Evolutionary conservation across 1,140 invertebrate species (phyloP).

Genomic region (Cydia strobilella): DNA sequence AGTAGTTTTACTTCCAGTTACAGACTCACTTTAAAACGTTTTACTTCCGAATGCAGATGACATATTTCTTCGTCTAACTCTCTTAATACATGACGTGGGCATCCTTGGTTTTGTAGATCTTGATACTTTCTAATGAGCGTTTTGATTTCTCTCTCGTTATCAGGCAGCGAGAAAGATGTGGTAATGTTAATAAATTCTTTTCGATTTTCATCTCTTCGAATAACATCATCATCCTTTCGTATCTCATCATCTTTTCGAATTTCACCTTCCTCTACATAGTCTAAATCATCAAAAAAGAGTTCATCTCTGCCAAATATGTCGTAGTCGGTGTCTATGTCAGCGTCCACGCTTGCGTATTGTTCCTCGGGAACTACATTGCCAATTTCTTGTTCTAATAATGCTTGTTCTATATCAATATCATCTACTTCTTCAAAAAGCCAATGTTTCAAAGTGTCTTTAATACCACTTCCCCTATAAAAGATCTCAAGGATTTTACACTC

Average conservation of each 20-base stretch:
- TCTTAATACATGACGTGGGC: background rate
- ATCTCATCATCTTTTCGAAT: no score
- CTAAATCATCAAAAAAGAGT: conserved; percentile 47
- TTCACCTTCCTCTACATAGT: no score
- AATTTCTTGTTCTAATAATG: conserved; percentile 33
- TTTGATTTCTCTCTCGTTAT: conserved; percentile 35
- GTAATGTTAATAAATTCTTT: background rate
- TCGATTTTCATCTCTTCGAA: background rate
- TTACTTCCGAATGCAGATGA: conserved; percentile 36
- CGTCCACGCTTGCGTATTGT: background rate
- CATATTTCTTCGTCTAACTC: conserved; percentile 26
- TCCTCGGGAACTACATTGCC: conserved; percentile 27
- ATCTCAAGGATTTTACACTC: conserved; percentile 34
- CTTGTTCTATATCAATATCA: conserved; percentile 38
- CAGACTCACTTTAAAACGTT: conserved; percentile 40
- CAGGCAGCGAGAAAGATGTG: conserved; percentile 42
- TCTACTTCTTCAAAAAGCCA: conserved; percentile 59
- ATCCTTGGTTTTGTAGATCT: background rate
- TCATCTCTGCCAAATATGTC: conserved; percentile 40
- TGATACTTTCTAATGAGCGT: conserved; percentile 23
- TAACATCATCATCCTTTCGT: conserved; percentile 29
- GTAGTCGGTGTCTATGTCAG: conserved; percentile 34
- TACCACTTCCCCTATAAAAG: conserved; percentile 36
- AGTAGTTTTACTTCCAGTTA: no score
- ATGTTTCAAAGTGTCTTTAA: conserved; percentile 45